Evolutionary conservation across 2,113 vertebrate species (phyloP), one percentile per base, ranked within the genome.

Genomic region (Narcine bancroftii): DNA sequence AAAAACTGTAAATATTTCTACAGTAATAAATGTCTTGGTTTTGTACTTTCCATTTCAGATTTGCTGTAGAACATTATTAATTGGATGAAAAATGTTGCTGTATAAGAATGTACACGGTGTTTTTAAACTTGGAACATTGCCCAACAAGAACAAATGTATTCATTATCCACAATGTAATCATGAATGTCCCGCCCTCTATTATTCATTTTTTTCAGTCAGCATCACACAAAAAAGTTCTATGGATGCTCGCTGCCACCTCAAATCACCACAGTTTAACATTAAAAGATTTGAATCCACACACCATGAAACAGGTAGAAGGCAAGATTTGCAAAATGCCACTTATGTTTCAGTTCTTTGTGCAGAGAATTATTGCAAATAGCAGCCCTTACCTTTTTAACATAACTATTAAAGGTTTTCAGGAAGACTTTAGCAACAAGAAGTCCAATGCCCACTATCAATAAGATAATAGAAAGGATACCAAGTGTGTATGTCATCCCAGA

Each of bases 371-470:
- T 36, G 29, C 33, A 2, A 36, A 87, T 36, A 19, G 29, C 26
- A 83, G 50, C 0, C 77, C 95, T 96, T 93, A 97, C 96, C 96
- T 96, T 93, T 92, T 95, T 94, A 92, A 97, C 93, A 5, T 94
- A 85, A 92, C 93, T 93, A 42, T 96, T 95, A 93, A 97, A 95
- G 69, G 94, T 95, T 0, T 94, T 94, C 94, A 96, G 95, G 93
- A 97, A 95, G 93, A 96, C 96, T 65, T 95, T 95, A 0, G 96
- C 95, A 15, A 96, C 95, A 39, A 97, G 95, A 93, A 97, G 92
- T 60, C 95, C 94, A 93, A 97, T 92, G 93, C 96, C 95, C 93
- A 94, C 94, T 93, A 97, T 94, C 29, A 97, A 95, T 91, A 96
- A 94, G 42, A 95, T 94, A 94, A 96, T 85, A 92, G 96, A 95